A percentile compares a stretch with the other conserved stretches of the same genome.
Conservation (phyloP, 2,888 invertebrate species). For the Agriopis aurantiaria region DNA sequence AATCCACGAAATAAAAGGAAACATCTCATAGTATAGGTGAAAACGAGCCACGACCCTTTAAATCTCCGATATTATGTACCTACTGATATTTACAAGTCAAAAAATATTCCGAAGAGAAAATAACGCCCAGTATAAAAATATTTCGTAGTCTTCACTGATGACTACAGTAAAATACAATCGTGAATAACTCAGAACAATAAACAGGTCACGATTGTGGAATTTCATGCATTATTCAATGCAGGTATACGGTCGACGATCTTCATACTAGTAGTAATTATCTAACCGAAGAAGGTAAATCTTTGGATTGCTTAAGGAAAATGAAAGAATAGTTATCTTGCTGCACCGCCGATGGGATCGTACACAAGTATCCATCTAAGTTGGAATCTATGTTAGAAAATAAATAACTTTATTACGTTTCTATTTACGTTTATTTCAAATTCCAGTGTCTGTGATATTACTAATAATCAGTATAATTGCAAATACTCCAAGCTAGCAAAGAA, state of each 20-base stretch:
- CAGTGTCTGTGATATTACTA: no score
- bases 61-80: no score
- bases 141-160: not conserved
- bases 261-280: not conserved
- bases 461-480: no score
- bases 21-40: no score
- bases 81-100: no score
- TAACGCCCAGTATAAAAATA: not conserved
- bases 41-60: no score
- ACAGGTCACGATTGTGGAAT: conserved; percentile 9
- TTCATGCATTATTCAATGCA: not conserved
- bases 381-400: no score
- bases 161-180: not conserved
- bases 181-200: not conserved
- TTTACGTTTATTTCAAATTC: no score
- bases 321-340: not conserved
- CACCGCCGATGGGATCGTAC: not conserved
- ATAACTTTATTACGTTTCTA: no score
- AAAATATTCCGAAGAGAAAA: not conserved
- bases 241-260: not conserved
- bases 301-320: not conserved
- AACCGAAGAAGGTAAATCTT: not conserved
- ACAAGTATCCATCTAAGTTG: no score
- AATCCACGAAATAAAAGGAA: no score
- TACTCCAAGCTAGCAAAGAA: no score